Base-by-base conservation (phyloP, 2,888 invertebrate genomes). In the Linnaemya tessellans region DNA sequence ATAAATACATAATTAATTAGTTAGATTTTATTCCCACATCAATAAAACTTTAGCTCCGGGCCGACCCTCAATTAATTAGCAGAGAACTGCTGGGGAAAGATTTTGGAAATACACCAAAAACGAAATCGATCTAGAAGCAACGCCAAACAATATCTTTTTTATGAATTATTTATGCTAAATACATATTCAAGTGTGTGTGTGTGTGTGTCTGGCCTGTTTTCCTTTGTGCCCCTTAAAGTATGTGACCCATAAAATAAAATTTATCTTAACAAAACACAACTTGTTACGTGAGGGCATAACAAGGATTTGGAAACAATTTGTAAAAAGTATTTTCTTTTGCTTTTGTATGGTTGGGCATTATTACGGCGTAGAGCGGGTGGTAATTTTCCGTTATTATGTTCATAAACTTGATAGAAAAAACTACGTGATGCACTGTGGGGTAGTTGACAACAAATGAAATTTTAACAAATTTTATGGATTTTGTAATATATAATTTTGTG, bases 181-280 rank as follows among this genome's bases (percentile, higher is more conserved):
- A 58, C 30, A 58, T 56, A 25, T 13, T 9, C 25, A 56, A 15
- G 56, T 9, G 8, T 30, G 30, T 58, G 10, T 20, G 10, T 51
- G 51, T 20, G 7, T 10, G 18, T 49, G 18, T 49, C 9, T 43
- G 10, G 43, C 8, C 2, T 43, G 11, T 43, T n/a, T 56, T 1
- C 1, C 1, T 7, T 25, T 22, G 1, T 25, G 11, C 25, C 25
- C 43, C 46, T 43, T 46, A 43, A 30, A 43, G 2, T 68, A 68
- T 51, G 38, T 13, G 13, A 20, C 3, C 1, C 9, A 25, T 43
- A 35, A 11, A 38, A 46, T 3, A 46, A 4, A 58, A 56, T 56
- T 77, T 65, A 77, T 77, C 65, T 67, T n/a, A 56, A 67, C 77
- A 56, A 77, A 65, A 77, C 77, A 77, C 75, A 46, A 35, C 46